These are phyloP conservation scores for Cenopis cana DNA, from an alignment of 2,888 invertebrate genomes.

Conservation along the genomic window DNA sequence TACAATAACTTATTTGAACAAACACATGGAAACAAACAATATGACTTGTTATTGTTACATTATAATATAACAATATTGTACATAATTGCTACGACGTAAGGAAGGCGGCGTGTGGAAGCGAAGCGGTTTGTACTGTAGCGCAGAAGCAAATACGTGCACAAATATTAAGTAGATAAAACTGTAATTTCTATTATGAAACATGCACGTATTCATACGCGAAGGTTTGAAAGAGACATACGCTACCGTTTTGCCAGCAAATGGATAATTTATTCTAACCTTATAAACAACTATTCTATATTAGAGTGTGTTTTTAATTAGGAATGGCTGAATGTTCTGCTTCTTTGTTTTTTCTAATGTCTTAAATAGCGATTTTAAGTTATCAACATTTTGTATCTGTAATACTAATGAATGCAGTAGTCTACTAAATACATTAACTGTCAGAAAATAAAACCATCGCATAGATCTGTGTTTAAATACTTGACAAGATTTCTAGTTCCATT, in stretches of 20 bases:
- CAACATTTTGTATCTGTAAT: not conserved
- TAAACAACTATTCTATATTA: not conserved
- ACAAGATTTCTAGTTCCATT: constrained; percentile 11
- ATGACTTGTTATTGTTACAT: no score
- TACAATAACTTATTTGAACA: no score
- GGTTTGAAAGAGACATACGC: not conserved
- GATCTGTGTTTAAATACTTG: constrained; percentile 1
- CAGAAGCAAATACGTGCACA: not conserved
- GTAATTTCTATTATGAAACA: not conserved
- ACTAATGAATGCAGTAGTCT: not conserved
- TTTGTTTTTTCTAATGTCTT: not conserved
- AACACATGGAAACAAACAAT: no score
- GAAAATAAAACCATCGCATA: not conserved
- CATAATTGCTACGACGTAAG: constrained; percentile 22
- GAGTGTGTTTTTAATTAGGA: not conserved
- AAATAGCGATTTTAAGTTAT: not conserved
- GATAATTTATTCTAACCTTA: not conserved
- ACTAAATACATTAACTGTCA: not conserved
- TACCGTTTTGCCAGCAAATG: not conserved
- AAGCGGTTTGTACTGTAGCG: not conserved
- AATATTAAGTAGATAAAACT: not conserved
- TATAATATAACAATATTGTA: no score
- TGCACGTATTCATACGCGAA: not conserved
- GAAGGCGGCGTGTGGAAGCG: not conserved
- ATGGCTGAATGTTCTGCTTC: not conserved